Evolutionary conservation across 2,888 invertebrate species (phyloP).

Genomic region (Cabera pusaria): DNA sequence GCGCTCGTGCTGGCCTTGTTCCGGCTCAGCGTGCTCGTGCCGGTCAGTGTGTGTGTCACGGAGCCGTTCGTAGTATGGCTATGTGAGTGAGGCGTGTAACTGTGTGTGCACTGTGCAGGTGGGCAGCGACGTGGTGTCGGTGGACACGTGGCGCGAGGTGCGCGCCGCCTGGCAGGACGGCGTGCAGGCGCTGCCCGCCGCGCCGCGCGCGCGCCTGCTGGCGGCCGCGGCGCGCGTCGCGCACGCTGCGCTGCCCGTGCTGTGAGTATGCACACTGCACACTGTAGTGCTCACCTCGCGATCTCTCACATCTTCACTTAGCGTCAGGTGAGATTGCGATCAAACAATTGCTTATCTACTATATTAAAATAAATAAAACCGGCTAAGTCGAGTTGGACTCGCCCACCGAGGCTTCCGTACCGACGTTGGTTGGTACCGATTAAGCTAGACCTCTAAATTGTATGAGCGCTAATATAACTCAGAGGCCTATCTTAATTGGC

Average conservation of each 20-base stretch:
- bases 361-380: too few relatives aligned
- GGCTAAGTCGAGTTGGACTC: too few relatives aligned
- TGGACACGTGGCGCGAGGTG: constrained; percentile 81
- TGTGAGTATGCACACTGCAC: constrained; percentile 11
- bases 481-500: too few relatives aligned
- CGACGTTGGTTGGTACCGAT: too few relatives aligned
- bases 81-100: constrained; percentile 7
- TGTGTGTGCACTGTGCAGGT: constrained; percentile 36
- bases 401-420: too few relatives aligned
- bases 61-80: constrained; percentile 29
- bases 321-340: too few relatives aligned
- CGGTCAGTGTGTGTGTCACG: constrained; percentile 13
- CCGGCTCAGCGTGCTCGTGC: constrained; percentile 20
- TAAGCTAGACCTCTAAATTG: too few relatives aligned
- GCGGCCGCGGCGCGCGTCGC: constrained; percentile 20
- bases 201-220: constrained; percentile 17
- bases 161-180: constrained; percentile 83
- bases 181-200: constrained; percentile 24
- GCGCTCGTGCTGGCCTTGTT: constrained; percentile 31
- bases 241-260: constrained; percentile 2
- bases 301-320: too few relatives aligned
- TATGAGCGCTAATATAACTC: too few relatives aligned
- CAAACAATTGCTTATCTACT: too few relatives aligned
- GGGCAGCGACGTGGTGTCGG: constrained; percentile 47
- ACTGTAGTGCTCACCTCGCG: background rate